A percentile compares a stretch with the other conserved stretches of the same genome.
phyloP scores from a whole-genome alignment of 2,113 vertebrate species.

The Butorides virescens region DNA sequence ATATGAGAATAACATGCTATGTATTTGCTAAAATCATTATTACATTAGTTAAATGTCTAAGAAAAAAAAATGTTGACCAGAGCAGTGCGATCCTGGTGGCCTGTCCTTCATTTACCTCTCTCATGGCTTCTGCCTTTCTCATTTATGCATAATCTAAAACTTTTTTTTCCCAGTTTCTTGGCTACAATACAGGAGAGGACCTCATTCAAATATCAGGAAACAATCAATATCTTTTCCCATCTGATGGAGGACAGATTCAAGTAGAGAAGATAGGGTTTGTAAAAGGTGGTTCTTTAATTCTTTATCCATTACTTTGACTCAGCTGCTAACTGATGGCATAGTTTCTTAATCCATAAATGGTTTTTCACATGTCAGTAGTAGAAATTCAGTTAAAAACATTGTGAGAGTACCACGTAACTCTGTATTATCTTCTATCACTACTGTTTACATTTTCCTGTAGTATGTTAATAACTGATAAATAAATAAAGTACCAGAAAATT shows the following conservation, averaged over 20 bases:
- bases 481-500: not conserved
- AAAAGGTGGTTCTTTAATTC: slow-evolving; percentile 77
- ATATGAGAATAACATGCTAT: not conserved
- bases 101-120: not conserved
- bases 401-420: not conserved
- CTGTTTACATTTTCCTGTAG: not conserved
- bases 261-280: slow-evolving; percentile 83
- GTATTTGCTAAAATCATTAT: not conserved
- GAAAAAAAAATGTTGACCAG: not conserved
- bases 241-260: slow-evolving; percentile 87
- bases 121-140: not conserved
- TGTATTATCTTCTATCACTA: not conserved
- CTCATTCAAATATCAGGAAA: slow-evolving; percentile 82
- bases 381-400: not conserved
- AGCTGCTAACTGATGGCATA: not conserved
- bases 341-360: not conserved
- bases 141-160: not conserved
- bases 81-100: not conserved
- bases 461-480: not conserved
- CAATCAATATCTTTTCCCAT: slow-evolving; percentile 81
- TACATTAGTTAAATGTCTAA: not conserved
- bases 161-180: slow-evolving; percentile 78
- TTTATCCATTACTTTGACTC: not conserved
- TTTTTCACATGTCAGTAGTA: not conserved
- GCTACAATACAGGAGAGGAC: slow-evolving; percentile 83